Conservation (phyloP, 2,888 invertebrate genomes). For the Euphydryas editha region DNA sequence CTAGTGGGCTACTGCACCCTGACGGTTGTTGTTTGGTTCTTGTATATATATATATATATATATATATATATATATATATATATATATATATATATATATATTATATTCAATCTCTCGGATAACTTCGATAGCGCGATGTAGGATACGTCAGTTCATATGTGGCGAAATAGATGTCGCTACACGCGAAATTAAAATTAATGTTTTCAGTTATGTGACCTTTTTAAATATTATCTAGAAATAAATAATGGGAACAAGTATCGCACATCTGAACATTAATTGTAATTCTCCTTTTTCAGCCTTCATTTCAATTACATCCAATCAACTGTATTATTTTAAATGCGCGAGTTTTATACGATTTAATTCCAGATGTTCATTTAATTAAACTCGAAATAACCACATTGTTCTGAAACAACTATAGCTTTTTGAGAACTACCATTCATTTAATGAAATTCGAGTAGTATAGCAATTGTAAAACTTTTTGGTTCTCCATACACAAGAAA, state of each 20-base stretch:
- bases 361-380: constrained; percentile 28
- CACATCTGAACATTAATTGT: constrained; percentile 52
- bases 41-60: no score
- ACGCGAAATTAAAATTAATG: neutral
- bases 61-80: no score
- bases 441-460: neutral
- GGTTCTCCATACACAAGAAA: neutral
- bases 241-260: constrained; percentile 49
- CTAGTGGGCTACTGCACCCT: no score
- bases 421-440: constrained; percentile 13
- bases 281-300: constrained; percentile 57
- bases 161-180: no score
- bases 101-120: no score
- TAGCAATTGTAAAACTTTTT: neutral
- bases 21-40: no score
- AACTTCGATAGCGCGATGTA: no score
- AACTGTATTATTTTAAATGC: constrained; percentile 43
- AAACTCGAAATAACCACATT: constrained; percentile 19
- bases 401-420: constrained; percentile 18
- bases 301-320: constrained; percentile 64
- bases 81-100: no score
- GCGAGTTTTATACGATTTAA: constrained; percentile 18
- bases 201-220: neutral
- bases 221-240: constrained; percentile 12
- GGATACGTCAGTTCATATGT: no score